These are phyloP conservation scores for Colinus virginianus DNA, from an alignment of 2,113 vertebrate species.

Conservation along the genomic window DNA sequence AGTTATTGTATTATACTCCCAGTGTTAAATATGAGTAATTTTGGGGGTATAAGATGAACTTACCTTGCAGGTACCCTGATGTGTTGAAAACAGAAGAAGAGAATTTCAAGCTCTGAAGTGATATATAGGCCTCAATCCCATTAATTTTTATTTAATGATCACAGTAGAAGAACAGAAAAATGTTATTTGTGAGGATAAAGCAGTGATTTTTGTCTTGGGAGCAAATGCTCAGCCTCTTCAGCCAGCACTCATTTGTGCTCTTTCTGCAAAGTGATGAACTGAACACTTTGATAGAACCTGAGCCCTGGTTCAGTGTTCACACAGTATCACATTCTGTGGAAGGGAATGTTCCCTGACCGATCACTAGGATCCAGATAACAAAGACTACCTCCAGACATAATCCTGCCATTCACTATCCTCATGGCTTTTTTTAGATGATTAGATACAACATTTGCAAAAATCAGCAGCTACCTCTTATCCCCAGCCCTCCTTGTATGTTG, in stretches of 20 bases:
- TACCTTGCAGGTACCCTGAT: background rate
- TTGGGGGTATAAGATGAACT: background rate
- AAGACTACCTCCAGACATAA: background rate
- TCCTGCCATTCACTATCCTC: background rate
- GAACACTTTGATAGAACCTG: background rate
- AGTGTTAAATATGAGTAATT: background rate
- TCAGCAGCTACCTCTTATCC: background rate
- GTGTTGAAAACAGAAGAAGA: background rate
- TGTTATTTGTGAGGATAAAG: background rate
- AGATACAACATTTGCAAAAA: background rate
- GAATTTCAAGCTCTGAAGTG: background rate
- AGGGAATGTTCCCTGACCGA: background rate
- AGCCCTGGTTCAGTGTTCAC: background rate
- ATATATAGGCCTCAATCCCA: background rate
- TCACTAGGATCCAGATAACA: background rate
- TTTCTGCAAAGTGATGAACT: background rate
- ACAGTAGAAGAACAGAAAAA: background rate
- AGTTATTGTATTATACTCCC: background rate
- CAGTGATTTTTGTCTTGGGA: background rate
- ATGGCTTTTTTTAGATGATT: background rate
- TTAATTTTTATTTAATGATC: background rate
- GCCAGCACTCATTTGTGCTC: background rate
- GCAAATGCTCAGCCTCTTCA: background rate
- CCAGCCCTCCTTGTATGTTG: background rate
- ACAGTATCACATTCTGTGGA: background rate